phyloP scores from a whole-genome alignment of 2,113 vertebrate species.

The Siniperca chuatsi region DNA sequence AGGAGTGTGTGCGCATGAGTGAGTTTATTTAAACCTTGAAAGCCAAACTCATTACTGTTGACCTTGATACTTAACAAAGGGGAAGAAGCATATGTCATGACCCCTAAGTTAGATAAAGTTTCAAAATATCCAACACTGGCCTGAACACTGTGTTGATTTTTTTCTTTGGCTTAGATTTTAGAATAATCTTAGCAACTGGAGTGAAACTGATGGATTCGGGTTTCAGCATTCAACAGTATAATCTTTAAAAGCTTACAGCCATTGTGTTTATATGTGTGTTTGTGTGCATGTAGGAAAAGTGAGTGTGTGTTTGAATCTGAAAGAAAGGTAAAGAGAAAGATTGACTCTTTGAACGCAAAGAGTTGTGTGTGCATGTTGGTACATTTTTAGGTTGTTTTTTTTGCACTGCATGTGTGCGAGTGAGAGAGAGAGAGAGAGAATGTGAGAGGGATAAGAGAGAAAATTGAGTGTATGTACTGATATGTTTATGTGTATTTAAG shows the following conservation, averaged over 20 bases:
- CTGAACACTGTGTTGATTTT: conserved; percentile 11
- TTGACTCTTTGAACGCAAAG: background rate
- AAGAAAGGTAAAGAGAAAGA: background rate
- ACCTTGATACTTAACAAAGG: conserved; percentile 56
- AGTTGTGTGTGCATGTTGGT: background rate
- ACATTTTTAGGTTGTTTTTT: background rate
- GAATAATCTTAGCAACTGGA: background rate
- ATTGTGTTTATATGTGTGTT: background rate
- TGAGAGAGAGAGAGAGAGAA: background rate
- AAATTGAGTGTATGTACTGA: conserved; percentile 1
- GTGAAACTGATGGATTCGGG: background rate
- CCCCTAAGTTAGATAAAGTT: conserved; percentile 34
- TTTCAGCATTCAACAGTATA: background rate
- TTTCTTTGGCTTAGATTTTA: background rate
- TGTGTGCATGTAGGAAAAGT: background rate
- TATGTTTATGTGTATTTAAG: conserved; percentile 49
- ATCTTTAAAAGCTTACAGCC: background rate
- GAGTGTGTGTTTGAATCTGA: background rate
- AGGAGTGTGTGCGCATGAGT: conserved; percentile 16
- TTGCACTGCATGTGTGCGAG: background rate
- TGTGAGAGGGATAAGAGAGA: background rate
- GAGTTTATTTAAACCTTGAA: conserved; percentile 54
- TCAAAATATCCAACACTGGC: background rate
- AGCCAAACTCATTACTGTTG: conserved; percentile 45
- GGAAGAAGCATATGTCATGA: conserved; percentile 24